phyloP scores from a whole-genome alignment of 1,140 invertebrate genomes.

The Delia radicum region DNA sequence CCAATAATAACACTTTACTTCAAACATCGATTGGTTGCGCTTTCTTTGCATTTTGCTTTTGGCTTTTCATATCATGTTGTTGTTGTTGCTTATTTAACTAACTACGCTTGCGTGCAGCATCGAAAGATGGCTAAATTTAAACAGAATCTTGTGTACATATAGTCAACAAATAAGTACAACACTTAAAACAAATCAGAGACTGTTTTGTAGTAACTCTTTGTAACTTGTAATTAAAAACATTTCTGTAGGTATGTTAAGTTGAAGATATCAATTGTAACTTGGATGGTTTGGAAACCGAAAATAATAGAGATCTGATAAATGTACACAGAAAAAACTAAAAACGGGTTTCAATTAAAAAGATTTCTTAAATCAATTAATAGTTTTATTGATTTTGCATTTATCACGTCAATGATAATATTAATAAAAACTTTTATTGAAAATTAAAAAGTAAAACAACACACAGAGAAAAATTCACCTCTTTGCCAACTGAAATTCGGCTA shows the following conservation, averaged over 20 bases:
- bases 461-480: too few species aligned
- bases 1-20: background rate
- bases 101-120: background rate
- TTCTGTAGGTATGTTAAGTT: background rate
- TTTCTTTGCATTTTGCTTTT: conserved; percentile 5
- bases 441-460: too few species aligned
- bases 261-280: background rate
- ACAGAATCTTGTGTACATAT: background rate
- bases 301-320: too few species aligned
- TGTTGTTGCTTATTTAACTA: background rate
- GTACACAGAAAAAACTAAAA: too few species aligned
- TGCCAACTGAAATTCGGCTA: too few species aligned
- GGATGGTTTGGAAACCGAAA: too few species aligned
- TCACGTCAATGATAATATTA: too few species aligned
- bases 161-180: conserved; percentile 5
- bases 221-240: background rate
- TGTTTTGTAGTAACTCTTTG: background rate
- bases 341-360: too few species aligned
- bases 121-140: background rate
- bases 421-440: too few species aligned
- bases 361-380: too few species aligned
- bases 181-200: background rate
- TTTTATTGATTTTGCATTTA: too few species aligned
- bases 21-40: background rate
- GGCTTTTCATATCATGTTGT: background rate